phyloP scores from a whole-genome alignment of 2,888 invertebrate species.

The Lasioglossum pauxillum region DNA sequence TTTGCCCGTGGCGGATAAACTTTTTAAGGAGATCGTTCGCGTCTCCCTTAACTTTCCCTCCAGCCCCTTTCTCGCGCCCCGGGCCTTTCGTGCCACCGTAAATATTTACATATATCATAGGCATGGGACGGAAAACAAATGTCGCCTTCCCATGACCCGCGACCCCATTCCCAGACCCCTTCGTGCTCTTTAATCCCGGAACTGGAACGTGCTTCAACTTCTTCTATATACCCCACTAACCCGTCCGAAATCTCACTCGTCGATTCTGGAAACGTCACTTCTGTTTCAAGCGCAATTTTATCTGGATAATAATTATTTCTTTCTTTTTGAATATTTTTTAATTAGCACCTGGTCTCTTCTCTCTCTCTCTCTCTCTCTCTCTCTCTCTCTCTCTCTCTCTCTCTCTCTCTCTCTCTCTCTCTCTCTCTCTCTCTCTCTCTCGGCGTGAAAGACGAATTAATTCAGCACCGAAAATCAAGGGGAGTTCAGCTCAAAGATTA shows the following conservation, averaged over 20 bases:
- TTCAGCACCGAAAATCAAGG: no score
- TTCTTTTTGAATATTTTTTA: no score
- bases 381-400: no score
- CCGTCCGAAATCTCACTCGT: not conserved
- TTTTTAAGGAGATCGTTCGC: conserved; percentile 66
- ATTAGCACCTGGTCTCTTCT: no score
- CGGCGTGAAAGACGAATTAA: no score
- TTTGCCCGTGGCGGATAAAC: conserved; percentile 65
- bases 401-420: no score
- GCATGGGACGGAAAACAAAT: conserved; percentile 21
- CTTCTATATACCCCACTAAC: not conserved
- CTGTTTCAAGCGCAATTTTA: no score
- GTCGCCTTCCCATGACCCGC: conserved; percentile 1
- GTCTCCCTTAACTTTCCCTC: conserved; percentile 59
- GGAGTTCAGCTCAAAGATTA: no score
- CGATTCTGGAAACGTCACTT: not conserved
- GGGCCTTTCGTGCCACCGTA: conserved; percentile 6
- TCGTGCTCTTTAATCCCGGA: not conserved
- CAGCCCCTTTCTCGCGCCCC: conserved; percentile 27
- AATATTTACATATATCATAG: conserved; percentile 45
- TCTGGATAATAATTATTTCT: no score
- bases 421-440: no score
- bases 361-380: no score
- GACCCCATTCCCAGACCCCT: not conserved
- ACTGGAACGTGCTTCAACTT: not conserved